These are phyloP conservation scores for Pandemis cinnamomeana DNA, from an alignment of 2,888 invertebrate genomes.

Conservation along the genomic window DNA sequence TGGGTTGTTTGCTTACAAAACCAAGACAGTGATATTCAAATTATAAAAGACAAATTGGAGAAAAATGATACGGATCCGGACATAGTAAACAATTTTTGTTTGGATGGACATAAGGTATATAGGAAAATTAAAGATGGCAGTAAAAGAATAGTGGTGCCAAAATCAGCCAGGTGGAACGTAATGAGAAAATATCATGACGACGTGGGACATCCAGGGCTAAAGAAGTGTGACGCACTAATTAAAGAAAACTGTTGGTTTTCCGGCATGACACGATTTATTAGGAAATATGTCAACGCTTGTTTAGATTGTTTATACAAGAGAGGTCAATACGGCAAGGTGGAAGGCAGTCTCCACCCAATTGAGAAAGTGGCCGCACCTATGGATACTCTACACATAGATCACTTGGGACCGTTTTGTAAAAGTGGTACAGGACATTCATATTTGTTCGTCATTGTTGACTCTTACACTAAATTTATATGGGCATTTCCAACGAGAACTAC, in stretches of 20 bases:
- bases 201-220: slow-evolving; percentile 43
- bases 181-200: slow-evolving; percentile 18
- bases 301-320: slow-evolving; percentile 42
- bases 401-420: slow-evolving; percentile 46
- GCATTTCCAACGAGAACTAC: slow-evolving; percentile 5
- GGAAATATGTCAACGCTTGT: slow-evolving; percentile 40
- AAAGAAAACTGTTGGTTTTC: slow-evolving; percentile 45
- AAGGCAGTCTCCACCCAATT: slow-evolving; percentile 45
- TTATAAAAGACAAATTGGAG: background rate
- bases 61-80: background rate
- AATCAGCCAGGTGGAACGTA: background rate
- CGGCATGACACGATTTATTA: slow-evolving; percentile 42
- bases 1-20: slow-evolving; percentile 6
- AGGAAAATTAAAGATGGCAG: background rate
- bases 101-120: background rate
- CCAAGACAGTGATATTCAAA: background rate
- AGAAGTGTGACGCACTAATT: slow-evolving; percentile 37
- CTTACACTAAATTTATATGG: slow-evolving; percentile 23
- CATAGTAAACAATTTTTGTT: background rate
- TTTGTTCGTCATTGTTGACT: slow-evolving; percentile 35
- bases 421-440: slow-evolving; percentile 42
- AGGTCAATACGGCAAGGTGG: slow-evolving; percentile 38
- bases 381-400: slow-evolving; percentile 51
- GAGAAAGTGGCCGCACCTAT: slow-evolving; percentile 46
- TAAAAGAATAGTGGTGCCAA: background rate